These are phyloP conservation scores for Tangara arthus DNA, from an alignment of 2,797 vertebrate species.

Conservation along the genomic window DNA sequence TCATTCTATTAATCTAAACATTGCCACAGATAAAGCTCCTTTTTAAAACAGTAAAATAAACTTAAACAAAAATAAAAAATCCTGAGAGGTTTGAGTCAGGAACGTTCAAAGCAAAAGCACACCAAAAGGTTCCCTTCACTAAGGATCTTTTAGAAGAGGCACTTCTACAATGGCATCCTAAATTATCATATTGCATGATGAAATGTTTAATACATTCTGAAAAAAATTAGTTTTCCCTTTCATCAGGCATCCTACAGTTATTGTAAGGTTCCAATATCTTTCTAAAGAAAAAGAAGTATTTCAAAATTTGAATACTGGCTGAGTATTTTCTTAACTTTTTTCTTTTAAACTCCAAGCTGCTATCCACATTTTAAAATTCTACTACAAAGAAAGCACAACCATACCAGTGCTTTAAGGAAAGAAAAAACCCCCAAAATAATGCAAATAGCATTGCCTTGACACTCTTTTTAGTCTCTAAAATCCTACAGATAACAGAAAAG, in stretches of 20 bases:
- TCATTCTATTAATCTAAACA: neutral
- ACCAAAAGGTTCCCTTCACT: neutral
- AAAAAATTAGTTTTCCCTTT: neutral
- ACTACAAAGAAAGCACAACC: neutral
- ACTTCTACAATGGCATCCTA: neutral
- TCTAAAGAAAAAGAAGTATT: neutral
- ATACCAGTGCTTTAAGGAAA: neutral
- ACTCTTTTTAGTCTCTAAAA: neutral
- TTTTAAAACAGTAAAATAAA: neutral
- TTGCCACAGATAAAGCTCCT: neutral
- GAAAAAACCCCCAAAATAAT: accelerated
- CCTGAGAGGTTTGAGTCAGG: neutral
- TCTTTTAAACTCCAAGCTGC: neutral
- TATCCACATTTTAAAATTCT: neutral
- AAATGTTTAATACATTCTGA: neutral
- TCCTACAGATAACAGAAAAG: neutral
- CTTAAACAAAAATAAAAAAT: neutral
- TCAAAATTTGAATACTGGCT: neutral
- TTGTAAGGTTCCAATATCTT: neutral
- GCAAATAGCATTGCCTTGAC: neutral
- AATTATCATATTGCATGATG: neutral
- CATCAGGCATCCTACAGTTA: neutral
- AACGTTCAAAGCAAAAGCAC: neutral
- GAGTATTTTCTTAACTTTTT: neutral
- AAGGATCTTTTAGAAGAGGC: neutral